Conservation (phyloP, 2,888 invertebrate genomes). For the Macrosoma leucophasiata region DNA sequence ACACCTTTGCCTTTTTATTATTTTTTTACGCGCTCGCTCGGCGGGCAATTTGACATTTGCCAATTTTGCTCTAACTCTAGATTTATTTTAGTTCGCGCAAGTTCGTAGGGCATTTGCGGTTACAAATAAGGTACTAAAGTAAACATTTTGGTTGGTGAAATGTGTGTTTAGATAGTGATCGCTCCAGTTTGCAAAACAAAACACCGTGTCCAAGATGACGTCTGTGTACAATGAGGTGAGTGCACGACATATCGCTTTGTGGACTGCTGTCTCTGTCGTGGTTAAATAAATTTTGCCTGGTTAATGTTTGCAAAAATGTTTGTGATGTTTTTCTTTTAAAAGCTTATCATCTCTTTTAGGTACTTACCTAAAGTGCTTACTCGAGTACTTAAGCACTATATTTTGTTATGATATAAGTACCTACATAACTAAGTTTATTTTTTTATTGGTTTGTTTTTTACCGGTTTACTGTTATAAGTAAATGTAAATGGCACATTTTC, state of each 20-base stretch:
- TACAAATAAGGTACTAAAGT: too few species aligned
- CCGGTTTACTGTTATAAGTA: background rate
- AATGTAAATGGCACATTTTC: too few species aligned
- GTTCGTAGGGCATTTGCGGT: too few species aligned
- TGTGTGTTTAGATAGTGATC: slow-evolving; percentile 58
- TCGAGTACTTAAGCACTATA: too few species aligned
- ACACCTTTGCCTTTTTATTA: slow-evolving; percentile 42
- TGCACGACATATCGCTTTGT: slow-evolving; percentile 57
- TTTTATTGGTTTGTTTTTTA: background rate
- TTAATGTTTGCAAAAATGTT: slow-evolving; percentile 10
- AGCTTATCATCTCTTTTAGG: background rate
- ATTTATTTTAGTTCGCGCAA: too few species aligned
- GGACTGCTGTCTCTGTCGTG: slow-evolving; percentile 35
- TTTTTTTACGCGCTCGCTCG: slow-evolving; percentile 40
- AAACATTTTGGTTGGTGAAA: slow-evolving; percentile 37
- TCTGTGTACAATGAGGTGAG: slow-evolving; percentile 69
- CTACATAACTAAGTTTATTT: background rate
- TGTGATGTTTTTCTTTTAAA: background rate
- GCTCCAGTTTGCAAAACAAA: slow-evolving; percentile 45
- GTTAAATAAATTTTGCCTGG: slow-evolving; percentile 14
- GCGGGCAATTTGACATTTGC: slow-evolving; percentile 58
- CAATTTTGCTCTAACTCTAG: slow-evolving; percentile 24
- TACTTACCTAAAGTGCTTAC: too few species aligned
- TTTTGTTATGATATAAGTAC: background rate
- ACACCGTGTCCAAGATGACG: slow-evolving; percentile 50